These are phyloP conservation scores for Harmothoe impar DNA, from an alignment of 2,888 invertebrate genomes.

Conservation along the genomic window DNA sequence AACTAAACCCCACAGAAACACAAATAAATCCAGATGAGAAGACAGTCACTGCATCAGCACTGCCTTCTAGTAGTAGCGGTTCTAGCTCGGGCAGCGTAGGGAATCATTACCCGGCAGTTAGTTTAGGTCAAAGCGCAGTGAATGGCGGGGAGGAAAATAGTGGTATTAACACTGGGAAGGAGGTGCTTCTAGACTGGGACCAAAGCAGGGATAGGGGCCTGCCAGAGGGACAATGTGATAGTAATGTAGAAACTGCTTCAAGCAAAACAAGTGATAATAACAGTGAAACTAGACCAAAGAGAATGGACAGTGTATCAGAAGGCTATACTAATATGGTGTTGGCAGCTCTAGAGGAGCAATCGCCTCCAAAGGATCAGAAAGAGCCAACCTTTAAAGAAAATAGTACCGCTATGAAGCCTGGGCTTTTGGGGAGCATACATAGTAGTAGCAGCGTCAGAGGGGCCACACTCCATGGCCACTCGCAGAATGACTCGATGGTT, in stretches of 20 bases:
- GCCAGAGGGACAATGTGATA: not conserved
- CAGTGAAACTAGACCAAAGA: not conserved
- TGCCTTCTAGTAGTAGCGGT: not conserved
- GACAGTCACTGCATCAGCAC: not conserved
- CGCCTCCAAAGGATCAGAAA: not conserved
- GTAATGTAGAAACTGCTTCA: not conserved
- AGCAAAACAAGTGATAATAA: not conserved
- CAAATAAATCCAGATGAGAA: not conserved
- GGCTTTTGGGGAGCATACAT: too few relatives aligned
- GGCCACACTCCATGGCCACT: too few relatives aligned
- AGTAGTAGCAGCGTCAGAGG: too few relatives aligned
- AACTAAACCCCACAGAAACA: not conserved
- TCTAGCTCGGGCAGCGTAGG: not conserved
- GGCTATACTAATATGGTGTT: not conserved
- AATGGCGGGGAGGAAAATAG: not conserved
- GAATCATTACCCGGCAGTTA: not conserved
- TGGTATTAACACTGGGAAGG: not conserved
- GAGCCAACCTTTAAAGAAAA: not conserved
- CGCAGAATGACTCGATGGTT: not conserved
- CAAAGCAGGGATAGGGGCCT: not conserved
- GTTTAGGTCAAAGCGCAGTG: not conserved
- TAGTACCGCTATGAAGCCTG: too few relatives aligned
- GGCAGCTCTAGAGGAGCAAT: not conserved
- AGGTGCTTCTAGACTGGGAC: slow-evolving; percentile 21
- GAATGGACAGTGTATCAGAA: slow-evolving; percentile 8